A percentile compares a stretch with the other conserved stretches of the same genome.
These are phyloP conservation scores for Cavia aperea DNA, from an alignment of 2,113 vertebrate species.

Conservation along the genomic window DNA sequence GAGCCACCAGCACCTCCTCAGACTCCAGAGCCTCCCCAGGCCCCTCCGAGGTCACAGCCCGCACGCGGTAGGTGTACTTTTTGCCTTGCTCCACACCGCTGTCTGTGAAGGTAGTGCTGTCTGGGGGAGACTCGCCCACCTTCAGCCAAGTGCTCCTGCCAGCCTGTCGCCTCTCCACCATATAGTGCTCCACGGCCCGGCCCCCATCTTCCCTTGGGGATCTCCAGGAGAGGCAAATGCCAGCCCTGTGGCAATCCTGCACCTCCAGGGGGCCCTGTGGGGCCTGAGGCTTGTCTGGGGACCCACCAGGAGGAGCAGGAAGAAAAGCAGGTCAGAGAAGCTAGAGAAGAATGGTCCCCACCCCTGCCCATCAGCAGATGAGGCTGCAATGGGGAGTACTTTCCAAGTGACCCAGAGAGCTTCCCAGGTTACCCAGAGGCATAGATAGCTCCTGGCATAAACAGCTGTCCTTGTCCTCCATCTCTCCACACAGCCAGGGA, in stretches of 20 bases:
- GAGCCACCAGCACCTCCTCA: constrained; percentile 79
- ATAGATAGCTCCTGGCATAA: background rate
- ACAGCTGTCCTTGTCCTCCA: background rate
- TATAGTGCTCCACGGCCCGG: constrained; percentile 78
- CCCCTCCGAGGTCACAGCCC: constrained; percentile 82
- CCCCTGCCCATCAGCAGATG: background rate
- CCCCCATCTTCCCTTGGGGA: constrained; percentile 84
- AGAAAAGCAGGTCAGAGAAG: constrained; percentile 35
- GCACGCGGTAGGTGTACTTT: constrained; percentile 85
- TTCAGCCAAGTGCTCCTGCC: constrained; percentile 80
- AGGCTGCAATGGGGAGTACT: background rate
- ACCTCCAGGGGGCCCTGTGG: constrained; percentile 84
- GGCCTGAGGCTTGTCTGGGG: constrained; percentile 80
- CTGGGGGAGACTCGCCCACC: constrained; percentile 76
- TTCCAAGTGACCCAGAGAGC: background rate
- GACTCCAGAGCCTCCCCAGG: constrained; percentile 81
- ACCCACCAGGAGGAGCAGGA: background rate
- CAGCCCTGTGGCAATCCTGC: constrained; percentile 66
- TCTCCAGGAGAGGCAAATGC: constrained; percentile 82
- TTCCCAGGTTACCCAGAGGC: background rate
- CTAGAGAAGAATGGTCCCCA: accelerated
- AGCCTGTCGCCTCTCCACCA: constrained; percentile 79
- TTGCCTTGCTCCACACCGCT: constrained; percentile 78
- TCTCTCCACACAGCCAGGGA: background rate
- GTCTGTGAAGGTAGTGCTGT: constrained; percentile 78